phyloP scores from a whole-genome alignment of 1,140 invertebrate species.

The Melanaphis sacchari region DNA sequence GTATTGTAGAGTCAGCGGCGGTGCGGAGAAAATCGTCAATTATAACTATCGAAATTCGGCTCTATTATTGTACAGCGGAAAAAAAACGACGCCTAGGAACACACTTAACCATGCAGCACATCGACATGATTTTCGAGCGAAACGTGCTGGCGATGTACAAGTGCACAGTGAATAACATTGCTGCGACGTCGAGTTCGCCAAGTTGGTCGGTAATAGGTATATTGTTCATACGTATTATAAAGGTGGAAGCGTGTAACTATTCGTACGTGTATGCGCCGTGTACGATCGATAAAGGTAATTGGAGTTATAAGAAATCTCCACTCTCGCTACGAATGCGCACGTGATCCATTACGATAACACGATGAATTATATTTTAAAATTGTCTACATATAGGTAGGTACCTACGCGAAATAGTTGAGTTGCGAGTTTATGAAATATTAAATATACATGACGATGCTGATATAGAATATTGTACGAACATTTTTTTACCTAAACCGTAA shows the following conservation, averaged over 20 bases:
- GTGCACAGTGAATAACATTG: background rate
- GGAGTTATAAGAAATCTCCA: background rate
- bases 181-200: background rate
- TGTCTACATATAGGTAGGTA: background rate
- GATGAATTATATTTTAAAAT: background rate
- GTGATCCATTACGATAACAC: background rate
- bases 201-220: background rate
- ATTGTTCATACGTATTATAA: background rate
- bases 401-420: background rate
- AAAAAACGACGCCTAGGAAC: background rate
- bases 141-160: background rate
- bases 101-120: background rate
- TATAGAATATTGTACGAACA: background rate
- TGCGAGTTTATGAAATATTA: background rate
- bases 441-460: background rate
- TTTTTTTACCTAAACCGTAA: background rate
- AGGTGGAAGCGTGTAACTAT: background rate
- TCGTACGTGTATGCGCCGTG: background rate
- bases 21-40: background rate
- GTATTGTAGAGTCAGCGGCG: background rate
- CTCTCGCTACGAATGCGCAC: background rate
- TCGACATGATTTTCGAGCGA: background rate
- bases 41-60: background rate
- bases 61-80: background rate
- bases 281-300: slow-evolving; percentile 16